Evolutionary conservation across 2,888 invertebrate genomes (phyloP), one percentile per base, ranked within the genome.

Genomic region (Plebejus argus): DNA sequence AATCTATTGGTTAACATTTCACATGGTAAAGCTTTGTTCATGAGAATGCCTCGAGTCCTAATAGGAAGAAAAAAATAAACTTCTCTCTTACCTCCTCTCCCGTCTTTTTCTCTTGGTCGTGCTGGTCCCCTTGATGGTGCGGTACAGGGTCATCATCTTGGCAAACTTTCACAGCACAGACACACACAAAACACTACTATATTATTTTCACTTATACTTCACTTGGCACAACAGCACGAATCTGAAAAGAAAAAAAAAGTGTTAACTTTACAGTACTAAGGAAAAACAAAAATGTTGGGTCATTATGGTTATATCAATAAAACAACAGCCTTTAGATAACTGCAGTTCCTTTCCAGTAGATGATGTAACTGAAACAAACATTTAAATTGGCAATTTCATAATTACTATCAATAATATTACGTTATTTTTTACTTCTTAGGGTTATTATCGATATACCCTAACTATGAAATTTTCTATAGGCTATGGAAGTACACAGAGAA

Each of bases 121-220:
- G 76, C 94, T 92, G 35, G 93, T 94, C 39, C 95, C 95, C 82
- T 95, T 95, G 78, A 95, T 94, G 87, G 95, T 95, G 87, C 95
- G 88, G 84, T 95, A 95, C 76, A 95, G 79, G 83, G 95, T 95
- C 95, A 95, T 94, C 95, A 95, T 95, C 84, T 92, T 95, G 89
- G 82, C 23, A 66, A 76, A 77, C 74, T 83, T 80, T 80, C 85
- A 84, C 82, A 82, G 77, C 80, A 83, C 85, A 85, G 84, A 80
- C 23, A 72, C 72, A 83, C 82, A 72, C 80, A 79, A 58, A 76
- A 58, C 72, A 78, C 79, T 74, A 61, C 12, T 61, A 1, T 23
- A 61, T 8, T 58, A 20, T 20, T 58, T 3, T 53, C 15, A 18
- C 1, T 28, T 28, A 58, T 10, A 20, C 58, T 61, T 61, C 72